Conservation (phyloP, 1,140 invertebrate genomes). For the Formica exsecta region DNA sequence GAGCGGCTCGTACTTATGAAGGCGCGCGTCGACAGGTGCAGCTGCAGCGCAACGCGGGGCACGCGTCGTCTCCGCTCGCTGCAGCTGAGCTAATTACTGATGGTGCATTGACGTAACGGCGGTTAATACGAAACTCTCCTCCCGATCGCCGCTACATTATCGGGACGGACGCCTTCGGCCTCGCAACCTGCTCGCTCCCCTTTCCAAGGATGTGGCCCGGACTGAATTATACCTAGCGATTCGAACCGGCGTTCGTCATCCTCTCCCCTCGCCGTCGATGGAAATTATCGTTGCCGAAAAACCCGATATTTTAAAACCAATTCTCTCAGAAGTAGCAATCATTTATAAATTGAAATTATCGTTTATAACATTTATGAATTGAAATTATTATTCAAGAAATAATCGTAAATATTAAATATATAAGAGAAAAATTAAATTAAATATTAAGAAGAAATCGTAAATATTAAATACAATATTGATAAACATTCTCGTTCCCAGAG, state of each 20-base stretch:
- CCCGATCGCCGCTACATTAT: constrained; percentile 47
- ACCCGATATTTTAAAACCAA: too few relatives aligned
- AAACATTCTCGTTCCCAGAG: not conserved
- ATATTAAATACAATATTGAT: not conserved
- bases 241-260: too few relatives aligned
- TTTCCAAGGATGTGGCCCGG: not conserved
- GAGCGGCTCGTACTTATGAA: constrained; percentile 72
- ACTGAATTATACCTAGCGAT: constrained; percentile 19
- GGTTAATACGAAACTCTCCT: constrained; percentile 62
- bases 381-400: too few relatives aligned
- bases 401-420: too few relatives aligned
- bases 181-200: constrained; percentile 33
- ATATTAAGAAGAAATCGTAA: too few relatives aligned
- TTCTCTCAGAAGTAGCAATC: not conserved
- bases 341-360: constrained; percentile 2
- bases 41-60: constrained; percentile 69
- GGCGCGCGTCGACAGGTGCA: constrained; percentile 77
- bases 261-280: too few relatives aligned
- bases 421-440: too few relatives aligned
- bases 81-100: constrained; percentile 83
- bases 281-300: too few relatives aligned
- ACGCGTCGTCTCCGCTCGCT: constrained; percentile 78
- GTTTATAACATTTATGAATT: too few relatives aligned
- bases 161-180: constrained; percentile 9
- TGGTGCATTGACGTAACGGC: constrained; percentile 58